These are phyloP conservation scores for Stenodema calcarata DNA, from an alignment of 2,888 invertebrate species.

Conservation along the genomic window DNA sequence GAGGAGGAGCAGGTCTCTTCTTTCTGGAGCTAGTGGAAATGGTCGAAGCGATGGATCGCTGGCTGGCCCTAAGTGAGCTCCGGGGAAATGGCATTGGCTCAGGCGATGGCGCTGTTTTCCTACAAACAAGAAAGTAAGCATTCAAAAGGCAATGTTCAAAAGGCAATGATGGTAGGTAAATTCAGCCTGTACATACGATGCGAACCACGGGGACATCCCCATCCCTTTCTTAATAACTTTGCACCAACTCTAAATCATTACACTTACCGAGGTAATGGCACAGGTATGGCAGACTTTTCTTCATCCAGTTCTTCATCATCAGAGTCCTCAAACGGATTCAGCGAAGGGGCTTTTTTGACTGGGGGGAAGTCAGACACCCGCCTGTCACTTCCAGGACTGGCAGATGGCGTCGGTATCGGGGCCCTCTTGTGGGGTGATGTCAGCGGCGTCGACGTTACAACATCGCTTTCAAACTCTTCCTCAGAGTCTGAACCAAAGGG, in stretches of 20 bases:
- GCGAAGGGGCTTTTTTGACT: slow-evolving; percentile 30
- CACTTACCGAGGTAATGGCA: slow-evolving; percentile 64
- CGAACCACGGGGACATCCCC: no score
- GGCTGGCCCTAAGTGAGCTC: slow-evolving; percentile 52
- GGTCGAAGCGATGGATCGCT: slow-evolving; percentile 49
- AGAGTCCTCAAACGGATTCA: slow-evolving; percentile 75
- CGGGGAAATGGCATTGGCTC: slow-evolving; percentile 62
- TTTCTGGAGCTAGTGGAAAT: slow-evolving; percentile 63
- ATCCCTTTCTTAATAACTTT: no score
- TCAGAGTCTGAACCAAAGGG: slow-evolving; percentile 74
- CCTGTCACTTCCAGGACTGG: slow-evolving; percentile 7
- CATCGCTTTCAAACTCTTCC: slow-evolving; percentile 64
- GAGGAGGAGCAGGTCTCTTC: slow-evolving; percentile 75
- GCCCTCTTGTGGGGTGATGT: slow-evolving; percentile 62
- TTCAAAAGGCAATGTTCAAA: no score
- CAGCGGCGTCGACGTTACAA: slow-evolving; percentile 56
- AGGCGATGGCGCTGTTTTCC: slow-evolving; percentile 54
- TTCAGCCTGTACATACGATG: no score
- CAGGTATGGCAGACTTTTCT: slow-evolving; percentile 59
- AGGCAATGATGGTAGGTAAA: no score
- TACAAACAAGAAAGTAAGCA: neutral
- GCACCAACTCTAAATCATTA: no score
- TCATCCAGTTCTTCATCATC: slow-evolving; percentile 65
- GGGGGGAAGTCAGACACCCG: slow-evolving; percentile 20
- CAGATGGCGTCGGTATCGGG: neutral